Evolutionary conservation across 2,797 vertebrate genomes (phyloP), one percentile per base, ranked within the genome.

Genomic region (Parambassis ranga): DNA sequence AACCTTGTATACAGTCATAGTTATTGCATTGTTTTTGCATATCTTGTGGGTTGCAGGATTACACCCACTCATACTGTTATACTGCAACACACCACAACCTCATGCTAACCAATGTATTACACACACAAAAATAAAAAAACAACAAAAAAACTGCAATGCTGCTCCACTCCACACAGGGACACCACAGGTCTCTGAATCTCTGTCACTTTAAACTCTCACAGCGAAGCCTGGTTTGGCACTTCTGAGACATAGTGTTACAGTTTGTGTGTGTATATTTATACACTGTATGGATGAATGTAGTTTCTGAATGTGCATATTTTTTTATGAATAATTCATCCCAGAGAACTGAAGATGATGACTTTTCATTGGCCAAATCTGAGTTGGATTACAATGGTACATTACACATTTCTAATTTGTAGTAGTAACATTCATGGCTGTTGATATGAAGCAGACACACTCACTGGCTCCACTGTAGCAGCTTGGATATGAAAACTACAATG

Each of bases 1-100:
- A 90, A 77, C 84, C 80, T 89, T 84, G 77, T 83, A 92, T 93
- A 96, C 95, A 90, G 93, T 96, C 94, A 93, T 92, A 90, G 92
- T 95, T 98, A 98, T 98, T 98, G 96, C 96, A 97, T 98, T 97
- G 95, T 95, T 96, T 98, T 98, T 98, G 96, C 96, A 98, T 98
- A 98, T 97, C 95, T 97, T 95, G 96, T 96, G 94, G 94, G 94
- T 94, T 94, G 91, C 83, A 82, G 75, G 65, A 68, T 28, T 49
- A 48, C 72, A 83, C 73, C 84, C 85, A 92, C 89, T 81, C 68
- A 61, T 77, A 76, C 57, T 65, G 3, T 66, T 59, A 49, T 32
- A 74, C 79, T 75, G 72, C 75, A 84, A 76, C 79, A 80, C 58
- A 78, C 84, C 76, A 55, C 24, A 20, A 42, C 50, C 47, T 58